Evolutionary conservation across 2,113 vertebrate genomes (phyloP), one percentile per base, ranked within the genome.

Genomic region (Syngnathoides biaculeatus): DNA sequence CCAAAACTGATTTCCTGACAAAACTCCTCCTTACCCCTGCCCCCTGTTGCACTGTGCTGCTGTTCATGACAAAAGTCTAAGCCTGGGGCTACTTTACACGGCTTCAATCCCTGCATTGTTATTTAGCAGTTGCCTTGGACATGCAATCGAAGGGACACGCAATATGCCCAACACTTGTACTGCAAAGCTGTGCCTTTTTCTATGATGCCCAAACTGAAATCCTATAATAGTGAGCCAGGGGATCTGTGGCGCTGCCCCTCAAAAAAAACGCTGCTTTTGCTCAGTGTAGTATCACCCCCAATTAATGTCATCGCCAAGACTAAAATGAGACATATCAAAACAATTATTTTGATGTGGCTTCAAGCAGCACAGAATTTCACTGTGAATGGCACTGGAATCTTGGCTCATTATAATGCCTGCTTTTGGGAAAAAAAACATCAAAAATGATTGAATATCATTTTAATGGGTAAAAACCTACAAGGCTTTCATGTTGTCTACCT

Each of bases 401-500:
- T 74, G 65, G 88, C 80, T 89, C 80, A 79, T 81, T 82, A 79
- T 71, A 70, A 87, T 76, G 84, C 67, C 70, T 83, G 81, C 88
- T 90, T 90, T 87, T 62, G 35, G 84, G 88, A 78, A 17, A 17
- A 72, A 84, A 78, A 78, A 74, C 89, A 87, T 90, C 85, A 90
- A 79, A 87, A 79, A 77, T 87, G 79, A 86, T 77, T 90, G 86
- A 89, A 91, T 87, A 90, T 91, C 74, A 81, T 89, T 90, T 90
- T 91, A 91, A 90, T 92, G 84, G 84, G 77, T 83, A 81, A 81
- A 85, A 81, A 74, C 73, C 71, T 72, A 75, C 65, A 38, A 81
- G 89, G 85, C 86, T 79, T 87, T 79, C 74, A 56, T 76, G 71
- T 79, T 81, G 78, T 80, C 80, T 84, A 84, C 83, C 90, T 91